These are phyloP conservation scores for Alfaro cultratus DNA, from an alignment of 2,797 vertebrate genomes.

Conservation along the genomic window DNA sequence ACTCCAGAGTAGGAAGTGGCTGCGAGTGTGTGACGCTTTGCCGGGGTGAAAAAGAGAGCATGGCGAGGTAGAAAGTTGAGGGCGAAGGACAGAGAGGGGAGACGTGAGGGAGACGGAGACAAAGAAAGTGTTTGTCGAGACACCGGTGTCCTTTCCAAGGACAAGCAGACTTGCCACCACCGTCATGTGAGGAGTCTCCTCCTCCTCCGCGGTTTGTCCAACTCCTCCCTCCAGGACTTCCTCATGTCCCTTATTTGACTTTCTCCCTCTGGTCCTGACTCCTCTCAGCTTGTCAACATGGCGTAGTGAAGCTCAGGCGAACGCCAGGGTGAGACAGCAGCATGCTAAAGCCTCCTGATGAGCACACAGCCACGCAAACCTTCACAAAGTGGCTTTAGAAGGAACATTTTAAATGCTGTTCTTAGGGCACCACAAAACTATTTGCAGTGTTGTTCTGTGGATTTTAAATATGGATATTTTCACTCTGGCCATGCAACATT, in stretches of 20 bases:
- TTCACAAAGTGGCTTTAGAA: background rate
- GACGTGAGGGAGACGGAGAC: conserved; percentile 30
- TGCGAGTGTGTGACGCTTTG: conserved; percentile 1
- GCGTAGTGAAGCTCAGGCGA: conserved; percentile 15
- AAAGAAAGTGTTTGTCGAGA: conserved; percentile 55
- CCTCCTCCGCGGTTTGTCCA: conserved; percentile 28
- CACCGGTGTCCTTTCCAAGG: conserved; percentile 70
- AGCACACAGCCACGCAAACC: background rate
- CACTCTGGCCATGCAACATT: background rate
- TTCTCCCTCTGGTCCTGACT: conserved; percentile 17
- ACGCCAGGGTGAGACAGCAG: conserved; percentile 4
- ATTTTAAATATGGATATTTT: background rate
- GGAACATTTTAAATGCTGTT: background rate
- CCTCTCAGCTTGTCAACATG: background rate
- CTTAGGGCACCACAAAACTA: background rate
- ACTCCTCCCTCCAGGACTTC: conserved; percentile 50
- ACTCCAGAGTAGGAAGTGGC: conserved; percentile 22
- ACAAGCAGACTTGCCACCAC: conserved; percentile 55
- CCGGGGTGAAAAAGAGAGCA: background rate
- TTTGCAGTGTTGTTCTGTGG: background rate
- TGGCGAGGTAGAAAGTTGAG: conserved; percentile 4
- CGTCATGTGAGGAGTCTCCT: conserved; percentile 63
- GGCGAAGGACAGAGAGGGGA: conserved; percentile 20
- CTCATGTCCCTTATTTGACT: conserved; percentile 36
- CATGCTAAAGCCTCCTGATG: no score